Conservation (phyloP, 2,113 vertebrate species). For the Megalops atlanticus region DNA sequence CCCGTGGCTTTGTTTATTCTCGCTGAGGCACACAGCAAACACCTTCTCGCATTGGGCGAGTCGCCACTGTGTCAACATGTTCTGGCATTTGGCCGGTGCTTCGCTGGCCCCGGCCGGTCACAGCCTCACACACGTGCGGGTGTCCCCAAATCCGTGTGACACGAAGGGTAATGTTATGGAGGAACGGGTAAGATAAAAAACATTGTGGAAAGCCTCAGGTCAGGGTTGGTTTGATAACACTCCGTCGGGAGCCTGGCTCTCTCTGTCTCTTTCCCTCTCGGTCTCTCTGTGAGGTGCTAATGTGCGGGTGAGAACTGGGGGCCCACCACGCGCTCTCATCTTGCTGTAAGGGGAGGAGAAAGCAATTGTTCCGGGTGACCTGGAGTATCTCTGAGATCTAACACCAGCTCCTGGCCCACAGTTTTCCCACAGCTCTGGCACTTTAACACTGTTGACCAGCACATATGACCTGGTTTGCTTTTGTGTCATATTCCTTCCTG, state of each 20-base stretch:
- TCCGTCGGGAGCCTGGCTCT: not conserved
- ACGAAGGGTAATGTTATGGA: conserved; percentile 40
- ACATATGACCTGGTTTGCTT: too few relatives aligned
- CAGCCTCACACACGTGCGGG: not conserved
- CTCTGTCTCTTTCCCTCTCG: conserved; percentile 34
- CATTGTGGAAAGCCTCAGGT: not conserved
- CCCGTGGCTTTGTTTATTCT: conserved; percentile 13
- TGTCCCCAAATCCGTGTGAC: not conserved
- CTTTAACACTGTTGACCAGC: not conserved
- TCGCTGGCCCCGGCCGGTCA: not conserved
- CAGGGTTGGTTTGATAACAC: not conserved
- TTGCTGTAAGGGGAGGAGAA: not conserved
- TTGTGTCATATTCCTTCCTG: not conserved
- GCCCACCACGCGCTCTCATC: conserved; percentile 30
- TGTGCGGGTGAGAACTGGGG: too few relatives aligned
- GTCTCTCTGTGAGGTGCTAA: too few relatives aligned
- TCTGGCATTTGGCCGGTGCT: not conserved
- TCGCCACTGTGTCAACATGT: conserved; percentile 1
- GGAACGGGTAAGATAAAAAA: not conserved
- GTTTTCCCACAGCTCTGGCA: not conserved
- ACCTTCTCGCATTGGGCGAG: conserved; percentile 6
- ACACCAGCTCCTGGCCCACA: not conserved
- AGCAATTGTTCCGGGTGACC: not conserved
- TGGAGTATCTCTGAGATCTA: not conserved
- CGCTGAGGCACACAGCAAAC: not conserved